Evolutionary conservation across 53 echinoderm and acorn worm genomes (phyloP), one percentile per base, ranked within the genome.

Genomic region (Glandiceps talaboti): DNA sequence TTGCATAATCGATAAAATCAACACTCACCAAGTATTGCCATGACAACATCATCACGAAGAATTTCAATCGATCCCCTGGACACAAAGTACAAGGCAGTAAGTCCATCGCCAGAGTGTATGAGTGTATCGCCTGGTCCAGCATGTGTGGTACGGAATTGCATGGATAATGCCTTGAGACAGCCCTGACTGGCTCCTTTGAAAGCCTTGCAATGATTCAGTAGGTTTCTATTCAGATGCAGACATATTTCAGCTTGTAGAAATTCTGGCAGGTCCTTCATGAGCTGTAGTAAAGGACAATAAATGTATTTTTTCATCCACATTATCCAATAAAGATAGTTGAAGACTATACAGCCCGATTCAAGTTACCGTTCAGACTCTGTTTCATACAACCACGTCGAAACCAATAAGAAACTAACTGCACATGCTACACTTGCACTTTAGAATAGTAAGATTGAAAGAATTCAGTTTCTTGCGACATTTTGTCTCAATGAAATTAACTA

Each of bases 191-290:
- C 99, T 29, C 89, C 88, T 32, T 94, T 93, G 85, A 99, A 99
- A 0, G 93, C 99, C 26, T 88, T 87, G 75, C 93, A 89, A 82
- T 93, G 91, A 31, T 94, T 93, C 76, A 99, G 93, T 32, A 99
- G 89, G 77, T 99, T 99, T 10, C 99, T 91, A 85, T 99, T 99
- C 28, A 99, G 84, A 79, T 99, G 99, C 77, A 99, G 91, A 88
- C 99, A 99, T 83, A 99, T 94, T 81, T 99, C 99, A 74, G 99
- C 99, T 87, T 99, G 93, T 32, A 99, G 86, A 88, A 91, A 93
- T 80, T 99, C 93, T 29, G 99, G 99, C 83, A 93, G 93, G 87
- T 91, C 91, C 77, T 94, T 99, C 76, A 99, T 84, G 74, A 99
- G 93, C 99, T 99, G 81, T 1, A 74, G 30, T 30, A 20, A 27